A percentile compares a stretch with the other conserved stretches of the same genome.
These are phyloP conservation scores for Catharus ustulatus DNA, from an alignment of 2,797 vertebrate species.

Conservation along the genomic window DNA sequence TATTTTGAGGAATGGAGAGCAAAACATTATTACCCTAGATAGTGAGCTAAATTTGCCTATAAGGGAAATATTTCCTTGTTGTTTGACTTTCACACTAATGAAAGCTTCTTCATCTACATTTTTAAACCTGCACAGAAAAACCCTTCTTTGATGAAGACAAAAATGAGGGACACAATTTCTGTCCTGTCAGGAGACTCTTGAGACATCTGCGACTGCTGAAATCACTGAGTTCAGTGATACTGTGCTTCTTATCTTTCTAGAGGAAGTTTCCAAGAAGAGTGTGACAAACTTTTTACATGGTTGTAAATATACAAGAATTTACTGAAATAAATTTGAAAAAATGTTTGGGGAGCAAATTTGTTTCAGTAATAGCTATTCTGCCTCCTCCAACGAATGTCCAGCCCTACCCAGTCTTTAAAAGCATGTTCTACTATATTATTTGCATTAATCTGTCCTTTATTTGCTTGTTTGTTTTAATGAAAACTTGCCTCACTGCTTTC, in stretches of 20 bases:
- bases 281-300: not conserved
- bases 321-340: not conserved
- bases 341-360: not conserved
- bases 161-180: not conserved
- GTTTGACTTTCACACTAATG: not conserved
- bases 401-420: not conserved
- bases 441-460: constrained; percentile 17
- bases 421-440: not conserved
- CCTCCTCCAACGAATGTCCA: not conserved
- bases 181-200: not conserved
- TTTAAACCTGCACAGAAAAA: not conserved
- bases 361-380: not conserved
- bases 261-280: not conserved
- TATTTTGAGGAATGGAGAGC: not conserved
- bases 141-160: not conserved
- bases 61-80: not conserved
- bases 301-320: not conserved
- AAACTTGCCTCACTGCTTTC: constrained; percentile 1
- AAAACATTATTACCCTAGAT: not conserved
- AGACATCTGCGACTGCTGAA: not conserved
- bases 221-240: not conserved
- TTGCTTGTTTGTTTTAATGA: constrained; percentile 7
- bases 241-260: not conserved
- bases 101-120: not conserved
- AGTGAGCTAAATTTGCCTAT: not conserved